Evolutionary conservation across 2,113 vertebrate species (phyloP).

Genomic region (Onychorhynchus coronatus): DNA sequence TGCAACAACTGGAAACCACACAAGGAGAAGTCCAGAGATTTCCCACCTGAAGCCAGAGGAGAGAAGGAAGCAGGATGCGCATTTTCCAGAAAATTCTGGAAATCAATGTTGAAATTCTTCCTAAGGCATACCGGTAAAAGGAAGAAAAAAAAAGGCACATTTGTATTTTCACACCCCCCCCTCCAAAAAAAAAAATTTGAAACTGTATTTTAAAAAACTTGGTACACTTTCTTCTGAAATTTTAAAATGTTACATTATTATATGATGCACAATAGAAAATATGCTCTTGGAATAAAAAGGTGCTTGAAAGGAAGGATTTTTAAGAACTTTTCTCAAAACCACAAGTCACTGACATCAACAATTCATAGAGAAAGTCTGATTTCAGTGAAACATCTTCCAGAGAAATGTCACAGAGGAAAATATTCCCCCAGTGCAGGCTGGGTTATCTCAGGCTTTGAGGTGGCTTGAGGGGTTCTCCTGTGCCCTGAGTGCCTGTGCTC

Average conservation of each 20-base stretch:
- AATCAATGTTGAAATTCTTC: not conserved
- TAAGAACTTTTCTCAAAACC: not conserved
- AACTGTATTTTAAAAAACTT: not conserved
- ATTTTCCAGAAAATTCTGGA: not conserved
- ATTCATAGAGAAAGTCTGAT: not conserved
- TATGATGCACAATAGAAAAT: not conserved
- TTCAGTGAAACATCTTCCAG: not conserved
- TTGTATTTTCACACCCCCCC: not conserved
- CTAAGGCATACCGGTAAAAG: not conserved
- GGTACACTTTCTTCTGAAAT: not conserved
- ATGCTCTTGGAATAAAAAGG: not conserved
- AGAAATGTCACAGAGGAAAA: not conserved
- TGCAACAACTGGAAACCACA: not conserved
- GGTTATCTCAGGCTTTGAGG: not conserved
- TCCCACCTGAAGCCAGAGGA: not conserved
- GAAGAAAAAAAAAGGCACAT: not conserved
- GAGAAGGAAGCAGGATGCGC: not conserved
- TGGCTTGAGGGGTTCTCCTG: accelerated
- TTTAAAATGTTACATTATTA: not conserved
- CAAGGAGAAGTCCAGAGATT: not conserved
- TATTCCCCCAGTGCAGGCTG: not conserved
- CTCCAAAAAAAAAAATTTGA: not conserved
- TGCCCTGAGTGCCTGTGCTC: not conserved
- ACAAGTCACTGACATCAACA: not conserved
- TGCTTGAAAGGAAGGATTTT: not conserved